A percentile compares a stretch with the other conserved stretches of the same genome.
Conservation (phyloP, 1,140 invertebrate genomes). For the Trypoxylus dichotomus region DNA sequence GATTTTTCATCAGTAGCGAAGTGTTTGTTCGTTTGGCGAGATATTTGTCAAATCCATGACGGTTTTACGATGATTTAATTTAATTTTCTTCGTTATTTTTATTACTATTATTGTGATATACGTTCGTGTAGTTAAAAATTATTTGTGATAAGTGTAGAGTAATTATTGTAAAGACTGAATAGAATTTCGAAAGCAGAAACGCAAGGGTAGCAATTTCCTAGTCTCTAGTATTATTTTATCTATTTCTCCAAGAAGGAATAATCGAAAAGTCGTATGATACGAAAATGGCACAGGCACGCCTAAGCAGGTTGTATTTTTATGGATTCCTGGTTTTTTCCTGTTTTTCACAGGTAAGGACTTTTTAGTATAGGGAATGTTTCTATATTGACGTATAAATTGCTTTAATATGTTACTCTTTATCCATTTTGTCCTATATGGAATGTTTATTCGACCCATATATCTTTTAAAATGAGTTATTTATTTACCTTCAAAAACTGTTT, state of each 20-base stretch:
- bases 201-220: background rate
- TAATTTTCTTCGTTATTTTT: background rate
- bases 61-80: slow-evolving; percentile 15
- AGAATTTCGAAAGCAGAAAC: background rate
- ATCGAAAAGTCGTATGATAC: background rate
- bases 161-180: slow-evolving; percentile 9
- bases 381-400: too few species aligned
- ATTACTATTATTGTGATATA: slow-evolving; percentile 13
- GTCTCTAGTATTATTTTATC: slow-evolving; percentile 15
- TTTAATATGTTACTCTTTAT: too few species aligned
- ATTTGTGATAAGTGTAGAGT: slow-evolving; percentile 21
- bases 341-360: background rate
- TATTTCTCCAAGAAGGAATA: background rate
- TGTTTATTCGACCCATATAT: too few species aligned
- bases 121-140: slow-evolving; percentile 15
- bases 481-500: too few species aligned
- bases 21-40: background rate
- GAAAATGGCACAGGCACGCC: background rate
- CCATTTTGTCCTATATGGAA: too few species aligned
- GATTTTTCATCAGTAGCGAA: background rate
- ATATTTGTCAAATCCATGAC: slow-evolving; percentile 1
- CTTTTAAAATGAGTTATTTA: too few species aligned
- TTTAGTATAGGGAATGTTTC: too few species aligned
- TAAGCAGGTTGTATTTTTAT: slow-evolving; percentile 2
- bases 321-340: background rate